Evolutionary conservation across 1,140 invertebrate species (phyloP).

Genomic region (Neodiprion virginianus): DNA sequence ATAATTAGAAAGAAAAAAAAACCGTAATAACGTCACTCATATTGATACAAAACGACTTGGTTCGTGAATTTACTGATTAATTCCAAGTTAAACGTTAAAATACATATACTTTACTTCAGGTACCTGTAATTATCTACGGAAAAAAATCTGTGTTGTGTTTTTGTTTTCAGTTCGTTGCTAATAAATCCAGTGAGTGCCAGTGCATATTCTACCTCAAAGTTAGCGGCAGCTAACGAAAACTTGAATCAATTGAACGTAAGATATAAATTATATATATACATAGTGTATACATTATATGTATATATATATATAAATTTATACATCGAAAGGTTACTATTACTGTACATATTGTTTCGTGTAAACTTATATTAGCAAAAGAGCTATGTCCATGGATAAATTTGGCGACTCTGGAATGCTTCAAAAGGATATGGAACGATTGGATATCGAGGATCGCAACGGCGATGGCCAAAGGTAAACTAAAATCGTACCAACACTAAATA

Average conservation of each 20-base stretch:
- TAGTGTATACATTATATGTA: conserved; percentile 24
- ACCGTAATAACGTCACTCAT: no score
- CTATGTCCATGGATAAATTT: conserved; percentile 58
- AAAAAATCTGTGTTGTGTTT: conserved; percentile 5
- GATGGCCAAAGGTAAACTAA: conserved; percentile 49
- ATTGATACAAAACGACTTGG: no score
- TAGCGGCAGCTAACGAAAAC: conserved; percentile 34
- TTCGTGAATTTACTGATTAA: no score
- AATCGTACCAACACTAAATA: background rate
- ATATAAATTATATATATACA: conserved; percentile 28
- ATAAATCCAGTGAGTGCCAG: conserved; percentile 43
- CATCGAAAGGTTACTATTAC: conserved; percentile 26
- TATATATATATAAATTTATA: conserved; percentile 36
- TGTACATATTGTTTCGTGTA: conserved; percentile 37
- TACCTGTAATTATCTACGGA: background rate
- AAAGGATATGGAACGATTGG: conserved; percentile 57
- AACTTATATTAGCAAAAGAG: conserved; percentile 26
- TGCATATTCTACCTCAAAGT: conserved; percentile 51
- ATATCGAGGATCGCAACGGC: conserved; percentile 57
- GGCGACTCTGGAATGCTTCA: conserved; percentile 42
- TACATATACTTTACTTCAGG: no score
- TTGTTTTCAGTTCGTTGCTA: conserved; percentile 7
- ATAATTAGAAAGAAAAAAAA: no score
- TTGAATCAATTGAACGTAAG: conserved; percentile 22
- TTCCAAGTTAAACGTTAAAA: no score